Evolutionary conservation across 2,797 vertebrate genomes (phyloP).

Genomic region (Epinephelus coioides): DNA sequence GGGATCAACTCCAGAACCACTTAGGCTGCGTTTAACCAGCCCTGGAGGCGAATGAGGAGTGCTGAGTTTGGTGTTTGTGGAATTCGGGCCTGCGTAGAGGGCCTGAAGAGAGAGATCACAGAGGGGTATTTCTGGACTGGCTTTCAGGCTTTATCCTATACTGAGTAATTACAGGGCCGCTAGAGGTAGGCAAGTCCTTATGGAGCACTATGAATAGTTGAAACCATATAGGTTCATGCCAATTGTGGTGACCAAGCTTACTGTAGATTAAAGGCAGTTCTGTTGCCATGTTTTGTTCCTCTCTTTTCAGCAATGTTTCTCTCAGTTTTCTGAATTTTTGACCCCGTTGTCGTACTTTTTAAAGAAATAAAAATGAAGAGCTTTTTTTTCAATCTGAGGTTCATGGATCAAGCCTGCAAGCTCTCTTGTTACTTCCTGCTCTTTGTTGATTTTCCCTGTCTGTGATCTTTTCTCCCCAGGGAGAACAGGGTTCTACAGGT

Average conservation of each 20-base stretch:
- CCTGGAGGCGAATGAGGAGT: conserved; percentile 29
- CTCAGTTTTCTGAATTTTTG: conserved; percentile 45
- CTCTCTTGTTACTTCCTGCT: conserved; percentile 26
- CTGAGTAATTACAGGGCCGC: conserved; percentile 83
- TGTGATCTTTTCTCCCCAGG: conserved; percentile 82
- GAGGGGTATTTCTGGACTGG: conserved; percentile 77
- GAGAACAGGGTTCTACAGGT: conserved; percentile 92
- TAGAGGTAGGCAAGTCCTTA: conserved; percentile 62
- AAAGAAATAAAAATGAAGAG: conserved; percentile 21
- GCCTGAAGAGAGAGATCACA: conserved; percentile 74
- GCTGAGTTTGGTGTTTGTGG: conserved; percentile 63
- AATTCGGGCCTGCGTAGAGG: conserved; percentile 44
- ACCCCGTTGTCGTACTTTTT: conserved; percentile 17
- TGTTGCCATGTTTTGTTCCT: conserved; percentile 39
- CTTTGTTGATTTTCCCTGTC: conserved; percentile 31
- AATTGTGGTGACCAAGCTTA: conserved; percentile 65
- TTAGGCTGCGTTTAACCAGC: conserved; percentile 44
- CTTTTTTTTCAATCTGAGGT: conserved; percentile 3
- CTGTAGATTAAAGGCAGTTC: conserved; percentile 69
- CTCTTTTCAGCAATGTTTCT: conserved; percentile 20
- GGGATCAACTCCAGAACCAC: conserved; percentile 54
- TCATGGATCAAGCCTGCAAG: conserved; percentile 1
- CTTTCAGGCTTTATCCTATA: conserved; percentile 75
- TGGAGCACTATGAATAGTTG: conserved; percentile 75
- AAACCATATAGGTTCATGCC: conserved; percentile 69